Evolutionary conservation across 2,888 invertebrate species (phyloP).

Genomic region (Stenurella melanura): DNA sequence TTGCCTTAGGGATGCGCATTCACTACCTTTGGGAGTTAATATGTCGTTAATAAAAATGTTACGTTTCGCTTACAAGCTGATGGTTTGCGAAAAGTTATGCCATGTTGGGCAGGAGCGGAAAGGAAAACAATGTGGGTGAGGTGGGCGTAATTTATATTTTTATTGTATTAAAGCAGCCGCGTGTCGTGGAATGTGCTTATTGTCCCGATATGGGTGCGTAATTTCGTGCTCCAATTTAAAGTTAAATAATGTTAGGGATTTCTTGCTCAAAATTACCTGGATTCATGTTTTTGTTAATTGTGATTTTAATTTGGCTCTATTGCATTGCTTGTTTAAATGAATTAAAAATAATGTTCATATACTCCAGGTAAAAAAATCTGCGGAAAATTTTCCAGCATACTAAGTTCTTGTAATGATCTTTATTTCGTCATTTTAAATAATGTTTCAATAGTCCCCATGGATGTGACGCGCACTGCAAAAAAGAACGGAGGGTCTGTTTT

Average conservation of each 20-base stretch:
- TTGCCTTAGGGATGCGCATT: slow-evolving; percentile 47
- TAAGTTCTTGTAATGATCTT: no score
- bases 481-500: no score
- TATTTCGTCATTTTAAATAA: no score
- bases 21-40: slow-evolving; percentile 50
- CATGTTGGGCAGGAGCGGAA: neutral
- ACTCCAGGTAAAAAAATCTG: no score
- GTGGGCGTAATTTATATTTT: neutral
- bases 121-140: neutral
- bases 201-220: neutral
- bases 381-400: no score
- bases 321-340: no score
- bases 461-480: no score
- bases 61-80: slow-evolving; percentile 14
- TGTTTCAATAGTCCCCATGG: no score
- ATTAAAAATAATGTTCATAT: no score
- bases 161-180: neutral
- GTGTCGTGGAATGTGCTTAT: neutral
- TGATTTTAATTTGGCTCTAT: no score
- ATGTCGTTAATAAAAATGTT: slow-evolving; percentile 42
- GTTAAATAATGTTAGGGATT: neutral
- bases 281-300: no score
- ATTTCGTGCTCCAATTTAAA: neutral
- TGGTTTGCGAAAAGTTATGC: slow-evolving; percentile 19
- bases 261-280: neutral